These are phyloP conservation scores for Spilosoma lubricipeda DNA, from an alignment of 2,888 invertebrate genomes.

Conservation along the genomic window DNA sequence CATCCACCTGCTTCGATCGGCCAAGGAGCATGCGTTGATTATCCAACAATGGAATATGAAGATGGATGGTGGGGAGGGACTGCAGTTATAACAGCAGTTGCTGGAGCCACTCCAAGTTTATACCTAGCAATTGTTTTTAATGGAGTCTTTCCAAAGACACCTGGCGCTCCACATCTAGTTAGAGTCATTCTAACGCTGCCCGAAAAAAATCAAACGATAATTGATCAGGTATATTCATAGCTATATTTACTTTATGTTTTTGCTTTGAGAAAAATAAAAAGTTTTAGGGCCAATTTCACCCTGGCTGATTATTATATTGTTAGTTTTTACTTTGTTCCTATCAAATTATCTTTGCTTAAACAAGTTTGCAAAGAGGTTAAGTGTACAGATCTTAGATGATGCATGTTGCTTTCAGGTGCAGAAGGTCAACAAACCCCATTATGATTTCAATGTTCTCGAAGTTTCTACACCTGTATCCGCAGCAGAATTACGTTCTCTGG, in stretches of 20 bases:
- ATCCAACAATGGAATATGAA: slow-evolving; percentile 81
- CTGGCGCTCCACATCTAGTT: slow-evolving; percentile 89
- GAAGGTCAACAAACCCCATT: slow-evolving; percentile 90
- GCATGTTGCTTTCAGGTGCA: slow-evolving; percentile 80
- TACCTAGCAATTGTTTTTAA: slow-evolving; percentile 93
- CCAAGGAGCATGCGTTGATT: slow-evolving; percentile 85
- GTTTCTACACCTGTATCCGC: slow-evolving; percentile 92
- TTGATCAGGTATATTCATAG: slow-evolving; percentile 88
- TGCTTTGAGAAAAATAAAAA: not conserved
- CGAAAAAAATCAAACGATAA: slow-evolving; percentile 90
- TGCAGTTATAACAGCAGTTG: slow-evolving; percentile 93
- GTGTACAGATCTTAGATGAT: slow-evolving; percentile 28
- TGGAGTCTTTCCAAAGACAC: slow-evolving; percentile 89
- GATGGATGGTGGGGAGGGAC: slow-evolving; percentile 94
- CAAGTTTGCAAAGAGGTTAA: not conserved
- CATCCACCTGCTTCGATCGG: slow-evolving; percentile 89
- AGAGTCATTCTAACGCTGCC: slow-evolving; percentile 89
- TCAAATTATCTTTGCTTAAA: not conserved
- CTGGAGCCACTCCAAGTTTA: slow-evolving; percentile 92
- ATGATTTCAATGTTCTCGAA: slow-evolving; percentile 92
- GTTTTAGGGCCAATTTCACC: too few species aligned
- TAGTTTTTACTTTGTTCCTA: not conserved
- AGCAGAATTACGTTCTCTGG: slow-evolving; percentile 91
- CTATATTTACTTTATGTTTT: slow-evolving; percentile 4
- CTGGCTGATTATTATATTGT: not conserved